Percentiles rank a stretch among this genome's conserved stretches.
phyloP scores from a whole-genome alignment of 2,797 vertebrate species.

The Thalassophryne amazonica region DNA sequence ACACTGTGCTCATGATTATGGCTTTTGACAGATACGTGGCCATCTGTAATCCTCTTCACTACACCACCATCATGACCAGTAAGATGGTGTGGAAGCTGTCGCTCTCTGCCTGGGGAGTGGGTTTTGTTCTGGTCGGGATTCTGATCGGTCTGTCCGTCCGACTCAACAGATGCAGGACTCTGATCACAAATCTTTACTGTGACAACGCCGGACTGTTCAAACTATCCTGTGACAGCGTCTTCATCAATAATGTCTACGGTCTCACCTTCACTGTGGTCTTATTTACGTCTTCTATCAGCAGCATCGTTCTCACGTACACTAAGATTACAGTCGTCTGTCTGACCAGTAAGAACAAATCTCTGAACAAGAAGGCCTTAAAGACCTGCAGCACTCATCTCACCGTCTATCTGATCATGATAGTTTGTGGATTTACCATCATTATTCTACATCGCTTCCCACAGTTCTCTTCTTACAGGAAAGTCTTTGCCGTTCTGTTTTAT shows the following conservation, averaged over 20 bases:
- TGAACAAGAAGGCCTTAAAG: slow-evolving; percentile 45
- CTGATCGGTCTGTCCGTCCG: slow-evolving; percentile 36
- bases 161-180: slow-evolving; percentile 50
- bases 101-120: slow-evolving; percentile 35
- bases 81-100: slow-evolving; percentile 64
- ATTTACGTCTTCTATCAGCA: slow-evolving; percentile 35
- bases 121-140: slow-evolving; percentile 28
- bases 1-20: slow-evolving; percentile 81
- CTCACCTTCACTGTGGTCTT: slow-evolving; percentile 57
- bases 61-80: slow-evolving; percentile 66
- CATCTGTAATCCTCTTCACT: slow-evolving; percentile 76
- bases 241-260: slow-evolving; percentile 73
- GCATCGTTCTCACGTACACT: slow-evolving; percentile 49
- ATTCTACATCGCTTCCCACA: slow-evolving; percentile 30
- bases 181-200: slow-evolving; percentile 75
- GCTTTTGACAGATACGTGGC: slow-evolving; percentile 82
- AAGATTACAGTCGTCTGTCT: slow-evolving; percentile 62
- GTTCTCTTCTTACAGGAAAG: slow-evolving; percentile 12
- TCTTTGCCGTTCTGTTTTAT: slow-evolving; percentile 12
- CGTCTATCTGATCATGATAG: slow-evolving; percentile 39
- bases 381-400: slow-evolving; percentile 63
- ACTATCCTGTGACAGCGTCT: slow-evolving; percentile 72
- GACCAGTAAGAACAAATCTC: slow-evolving; percentile 31
- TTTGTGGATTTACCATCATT: slow-evolving; percentile 20
- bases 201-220: slow-evolving; percentile 75